These are phyloP conservation scores for Parthenolecanium corni DNA, from an alignment of 2,888 invertebrate genomes.

Conservation along the genomic window DNA sequence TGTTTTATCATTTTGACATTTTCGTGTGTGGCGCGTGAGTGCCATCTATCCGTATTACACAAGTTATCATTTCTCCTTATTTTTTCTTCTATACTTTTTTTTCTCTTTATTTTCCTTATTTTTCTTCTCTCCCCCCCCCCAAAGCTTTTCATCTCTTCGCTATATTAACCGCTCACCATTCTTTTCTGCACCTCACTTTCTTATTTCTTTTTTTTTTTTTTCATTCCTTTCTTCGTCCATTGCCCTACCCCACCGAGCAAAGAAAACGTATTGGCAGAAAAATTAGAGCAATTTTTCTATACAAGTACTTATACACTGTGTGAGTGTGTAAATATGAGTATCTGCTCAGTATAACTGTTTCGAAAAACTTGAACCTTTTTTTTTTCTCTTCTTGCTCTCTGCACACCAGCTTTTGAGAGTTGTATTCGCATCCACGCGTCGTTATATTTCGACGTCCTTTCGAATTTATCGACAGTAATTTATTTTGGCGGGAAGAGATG, in stretches of 20 bases:
- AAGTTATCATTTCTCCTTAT: conserved; percentile 17
- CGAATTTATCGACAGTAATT: conserved; percentile 18
- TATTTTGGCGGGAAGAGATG: background rate
- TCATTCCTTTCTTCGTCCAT: no score
- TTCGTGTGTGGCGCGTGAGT: conserved; percentile 2
- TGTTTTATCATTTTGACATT: conserved; percentile 27
- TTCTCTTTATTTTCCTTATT: no score
- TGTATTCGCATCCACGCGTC: background rate
- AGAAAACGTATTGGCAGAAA: conserved; percentile 1
- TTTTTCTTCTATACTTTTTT: no score
- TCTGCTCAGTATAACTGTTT: background rate
- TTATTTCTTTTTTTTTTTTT: background rate
- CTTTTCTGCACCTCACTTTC: background rate
- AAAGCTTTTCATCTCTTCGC: no score
- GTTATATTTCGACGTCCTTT: conserved; percentile 7
- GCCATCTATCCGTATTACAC: conserved; percentile 18
- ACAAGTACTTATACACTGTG: background rate
- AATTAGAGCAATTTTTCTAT: conserved; percentile 24
- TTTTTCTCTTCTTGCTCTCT: no score
- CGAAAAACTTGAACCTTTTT: background rate
- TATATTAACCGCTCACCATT: background rate
- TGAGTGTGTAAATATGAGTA: no score
- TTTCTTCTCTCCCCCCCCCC: no score
- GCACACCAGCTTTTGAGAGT: background rate
- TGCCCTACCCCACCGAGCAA: no score